Base-by-base conservation (phyloP, 2,113 vertebrate genomes). In the Orcinus orca region DNA sequence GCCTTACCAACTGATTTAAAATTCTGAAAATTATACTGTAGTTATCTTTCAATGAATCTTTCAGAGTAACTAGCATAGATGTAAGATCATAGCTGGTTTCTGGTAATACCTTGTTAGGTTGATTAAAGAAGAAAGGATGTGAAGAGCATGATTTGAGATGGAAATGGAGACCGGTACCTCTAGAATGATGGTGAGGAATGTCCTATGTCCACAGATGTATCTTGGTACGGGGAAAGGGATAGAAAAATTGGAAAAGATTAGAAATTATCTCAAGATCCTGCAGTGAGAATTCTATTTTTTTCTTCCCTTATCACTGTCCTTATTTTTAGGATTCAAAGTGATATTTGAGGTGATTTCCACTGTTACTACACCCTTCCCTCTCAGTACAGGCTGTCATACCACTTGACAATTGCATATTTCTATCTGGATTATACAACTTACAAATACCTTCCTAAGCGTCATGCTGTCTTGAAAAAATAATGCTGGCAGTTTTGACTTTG, bases 371-470 rank as follows among this genome's bases (percentile, higher is more conserved):
- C 60, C 83, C 80, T 88, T 97, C 15, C 38, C 38, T 76, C 86
- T 44, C 50, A 85, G 84, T 20, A 36, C 44, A 91, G 12, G 33
- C 92, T 96, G 85, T 97, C 47, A 17, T 50, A 67, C 12, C 94
- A 38, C 36, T 81, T 67, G 88, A 95, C 25, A 97, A 90, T 92
- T 97, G 47, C 92, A 70, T 95, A 97, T 96, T 98, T 79, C 63
- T 68, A 44, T 95, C 0, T 20, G 86, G 73, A 96, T 95, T 77
- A 92, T 94, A 87, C 60, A 98, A 88, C 65, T 90, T 97, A 76
- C 65, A 97, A 73, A 93, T 92, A 70, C 6, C 91, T 94, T 93
- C 67, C 77, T 84, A 90, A 96, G 58, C 36, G 82, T 81, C 11
- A 20, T 38, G 93, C 71, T 31, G 58, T 23, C 74, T 82, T 92